Base-by-base conservation (phyloP, 2,113 vertebrate species). In the Istiophorus platypterus region DNA sequence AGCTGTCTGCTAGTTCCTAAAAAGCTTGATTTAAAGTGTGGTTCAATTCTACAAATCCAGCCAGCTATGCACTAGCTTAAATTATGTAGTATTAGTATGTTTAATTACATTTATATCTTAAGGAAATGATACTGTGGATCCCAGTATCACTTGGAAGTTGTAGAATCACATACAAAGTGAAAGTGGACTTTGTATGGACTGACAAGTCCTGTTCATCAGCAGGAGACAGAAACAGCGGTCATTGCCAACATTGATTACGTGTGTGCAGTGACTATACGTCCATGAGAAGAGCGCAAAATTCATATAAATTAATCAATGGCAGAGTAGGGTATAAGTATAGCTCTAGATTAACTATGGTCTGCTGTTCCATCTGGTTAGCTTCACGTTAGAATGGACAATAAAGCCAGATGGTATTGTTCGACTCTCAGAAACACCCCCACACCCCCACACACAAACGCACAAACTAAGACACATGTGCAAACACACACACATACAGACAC, bases 351-450 rank as follows among this genome's bases (percentile, higher is more conserved):
- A 89, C 71, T 76, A 17, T 14, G 39, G 72, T 59, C 67, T 58
- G 83, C 54, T 54, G 78, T 90, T 92, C 85, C 81, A 29, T 78
- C 76, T 67, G 49, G 86, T 81, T 89, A 68, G 59, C 81, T 82
- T 76, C 79, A 81, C 76, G 82, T 86, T 80, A 81, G 61, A 39
- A 83, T 62, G 62, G 78, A 80, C 57, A 57, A 71, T 45, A 57
- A 1, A 27, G 57, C 57, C 91, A 92, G 91, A 91, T 92, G 92
- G 89, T n/a, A 12, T 64, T 68, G 82, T 82, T 80, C 37, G 24
- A 65, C 72, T 59, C 42, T 87, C 71, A 82, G 87, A 81, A 56
- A 54, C 80, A 67, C 52, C 56, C 49, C 56, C 49, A 31, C 52
- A 76, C 61, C n/a, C 79, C 47, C 13, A 17, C 27, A n/a, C 49